Conservation (phyloP, 2,113 vertebrate genomes). For the Megalops atlanticus region DNA sequence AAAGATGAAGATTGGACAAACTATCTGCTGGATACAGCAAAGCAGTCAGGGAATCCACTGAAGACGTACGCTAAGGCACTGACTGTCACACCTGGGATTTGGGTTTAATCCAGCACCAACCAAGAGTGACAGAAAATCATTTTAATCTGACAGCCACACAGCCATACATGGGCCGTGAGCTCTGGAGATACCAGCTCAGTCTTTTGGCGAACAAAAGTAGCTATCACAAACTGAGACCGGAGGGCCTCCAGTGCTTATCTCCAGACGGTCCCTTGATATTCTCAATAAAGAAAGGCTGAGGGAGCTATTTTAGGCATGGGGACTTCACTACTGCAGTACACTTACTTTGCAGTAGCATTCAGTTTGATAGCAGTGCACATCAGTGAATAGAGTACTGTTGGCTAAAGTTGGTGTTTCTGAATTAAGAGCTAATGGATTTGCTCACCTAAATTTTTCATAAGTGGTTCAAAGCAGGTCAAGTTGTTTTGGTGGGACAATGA, state of each 20-base stretch:
- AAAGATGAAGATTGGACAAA: conserved; percentile 13
- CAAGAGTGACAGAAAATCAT: conserved; percentile 51
- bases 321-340: background rate
- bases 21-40: conserved; percentile 21
- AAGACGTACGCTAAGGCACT: conserved; percentile 41
- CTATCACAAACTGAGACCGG: conserved; percentile 22
- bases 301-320: background rate
- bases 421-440: background rate
- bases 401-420: background rate
- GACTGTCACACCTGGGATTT: conserved; percentile 46
- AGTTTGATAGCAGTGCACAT: background rate
- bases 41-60: background rate
- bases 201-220: conserved; percentile 28
- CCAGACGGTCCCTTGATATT: background rate
- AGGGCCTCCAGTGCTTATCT: background rate
- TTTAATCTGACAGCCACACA: conserved; percentile 48
- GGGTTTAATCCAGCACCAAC: conserved; percentile 45
- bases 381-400: background rate
- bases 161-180: conserved; percentile 31
- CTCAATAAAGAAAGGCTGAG: background rate
- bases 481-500: too few species aligned
- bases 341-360: background rate
- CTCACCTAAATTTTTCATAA: background rate
- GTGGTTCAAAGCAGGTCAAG: background rate
- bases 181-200: conserved; percentile 26